Conservation (phyloP, 2,797 vertebrate species). For the Tarsius wallacei region DNA sequence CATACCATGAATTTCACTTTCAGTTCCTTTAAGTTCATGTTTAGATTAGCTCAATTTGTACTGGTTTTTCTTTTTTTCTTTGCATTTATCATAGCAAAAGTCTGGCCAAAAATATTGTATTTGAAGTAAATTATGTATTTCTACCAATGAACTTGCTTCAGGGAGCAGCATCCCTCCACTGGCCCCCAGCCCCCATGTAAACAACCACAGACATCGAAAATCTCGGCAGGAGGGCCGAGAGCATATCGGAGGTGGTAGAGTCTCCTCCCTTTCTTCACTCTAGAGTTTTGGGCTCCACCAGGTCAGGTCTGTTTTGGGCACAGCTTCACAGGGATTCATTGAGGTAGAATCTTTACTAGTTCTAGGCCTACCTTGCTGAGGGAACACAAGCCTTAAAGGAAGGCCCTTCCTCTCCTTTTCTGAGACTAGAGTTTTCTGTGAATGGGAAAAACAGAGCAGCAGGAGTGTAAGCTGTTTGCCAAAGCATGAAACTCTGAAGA, state of each 20-base stretch:
- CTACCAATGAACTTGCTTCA: background rate
- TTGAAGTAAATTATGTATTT: background rate
- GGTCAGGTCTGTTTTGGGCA: background rate
- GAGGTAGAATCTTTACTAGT: background rate
- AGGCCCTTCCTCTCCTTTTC: background rate
- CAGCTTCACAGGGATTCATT: background rate
- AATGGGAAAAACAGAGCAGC: background rate
- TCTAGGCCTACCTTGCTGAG: background rate
- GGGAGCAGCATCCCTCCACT: background rate
- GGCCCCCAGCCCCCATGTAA: background rate
- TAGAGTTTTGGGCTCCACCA: background rate
- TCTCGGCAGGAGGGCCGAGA: background rate
- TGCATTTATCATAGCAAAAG: background rate
- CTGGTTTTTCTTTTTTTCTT: background rate
- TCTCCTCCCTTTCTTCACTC: background rate
- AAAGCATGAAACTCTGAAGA: background rate
- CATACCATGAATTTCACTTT: background rate
- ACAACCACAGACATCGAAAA: background rate
- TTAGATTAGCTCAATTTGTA: background rate
- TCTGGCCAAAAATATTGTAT: background rate
- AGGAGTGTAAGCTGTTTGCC: background rate
- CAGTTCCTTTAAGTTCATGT: background rate
- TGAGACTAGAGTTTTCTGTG: background rate
- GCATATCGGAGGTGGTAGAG: background rate
- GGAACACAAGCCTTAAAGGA: background rate